Conservation (phyloP, 2,797 vertebrate genomes). For the Hyperoplus immaculatus region DNA sequence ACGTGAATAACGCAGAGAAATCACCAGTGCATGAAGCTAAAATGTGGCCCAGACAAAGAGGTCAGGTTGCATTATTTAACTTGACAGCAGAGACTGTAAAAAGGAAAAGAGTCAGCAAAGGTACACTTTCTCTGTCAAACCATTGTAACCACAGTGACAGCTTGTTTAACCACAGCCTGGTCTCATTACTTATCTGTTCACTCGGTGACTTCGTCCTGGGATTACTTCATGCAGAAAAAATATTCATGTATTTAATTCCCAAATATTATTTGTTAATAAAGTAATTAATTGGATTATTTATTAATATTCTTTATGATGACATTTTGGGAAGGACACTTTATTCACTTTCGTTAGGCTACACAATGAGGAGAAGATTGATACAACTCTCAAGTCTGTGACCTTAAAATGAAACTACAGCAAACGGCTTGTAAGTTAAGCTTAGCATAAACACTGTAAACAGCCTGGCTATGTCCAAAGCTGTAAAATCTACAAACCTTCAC, state of each 20-base stretch:
- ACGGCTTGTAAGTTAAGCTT: background rate
- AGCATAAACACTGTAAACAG: background rate
- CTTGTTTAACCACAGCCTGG: conserved; percentile 6
- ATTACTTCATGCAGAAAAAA: background rate
- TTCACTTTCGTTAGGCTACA: background rate
- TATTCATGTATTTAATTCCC: background rate
- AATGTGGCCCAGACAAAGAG: conserved; percentile 50
- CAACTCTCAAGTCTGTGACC: background rate
- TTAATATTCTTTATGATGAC: background rate
- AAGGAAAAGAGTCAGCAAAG: conserved; percentile 36
- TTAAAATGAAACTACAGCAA: background rate
- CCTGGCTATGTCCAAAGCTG: background rate
- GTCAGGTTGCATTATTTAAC: conserved; percentile 47
- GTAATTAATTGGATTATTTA: background rate
- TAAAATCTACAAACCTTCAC: background rate
- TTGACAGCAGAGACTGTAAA: conserved; percentile 55
- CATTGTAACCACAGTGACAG: conserved; percentile 26
- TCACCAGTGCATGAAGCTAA: conserved; percentile 54
- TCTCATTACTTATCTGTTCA: conserved; percentile 26
- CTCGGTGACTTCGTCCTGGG: background rate
- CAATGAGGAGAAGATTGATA: background rate
- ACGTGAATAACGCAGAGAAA: conserved; percentile 18
- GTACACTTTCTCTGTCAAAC: conserved; percentile 35
- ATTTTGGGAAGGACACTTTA: background rate
- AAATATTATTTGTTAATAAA: background rate